These are phyloP conservation scores for Drosophila repletoides DNA, from an alignment of 1,140 invertebrate genomes.

Conservation along the genomic window DNA sequence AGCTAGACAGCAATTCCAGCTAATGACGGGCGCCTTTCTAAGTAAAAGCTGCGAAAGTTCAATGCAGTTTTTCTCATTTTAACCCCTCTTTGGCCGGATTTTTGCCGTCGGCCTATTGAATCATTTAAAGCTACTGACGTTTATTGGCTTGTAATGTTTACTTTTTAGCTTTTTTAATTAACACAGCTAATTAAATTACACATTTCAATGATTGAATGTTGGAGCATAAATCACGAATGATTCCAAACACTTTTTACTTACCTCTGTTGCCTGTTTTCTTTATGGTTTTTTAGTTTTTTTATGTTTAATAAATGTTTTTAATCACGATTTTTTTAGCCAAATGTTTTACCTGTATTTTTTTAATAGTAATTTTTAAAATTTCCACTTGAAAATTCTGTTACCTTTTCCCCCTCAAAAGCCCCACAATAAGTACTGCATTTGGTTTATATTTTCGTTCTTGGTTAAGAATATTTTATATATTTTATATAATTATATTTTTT, in stretches of 20 bases:
- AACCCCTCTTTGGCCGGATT: background rate
- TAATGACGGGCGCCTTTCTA: conserved; percentile 15
- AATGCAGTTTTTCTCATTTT: background rate
- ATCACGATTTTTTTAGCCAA: too few relatives aligned
- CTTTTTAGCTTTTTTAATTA: too few relatives aligned
- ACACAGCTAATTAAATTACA: too few relatives aligned
- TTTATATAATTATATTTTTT: conserved; percentile 68
- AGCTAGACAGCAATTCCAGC: background rate
- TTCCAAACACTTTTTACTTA: too few relatives aligned
- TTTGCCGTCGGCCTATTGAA: conserved; percentile 13
- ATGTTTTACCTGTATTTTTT: too few relatives aligned
- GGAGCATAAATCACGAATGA: too few relatives aligned
- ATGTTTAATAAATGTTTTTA: too few relatives aligned
- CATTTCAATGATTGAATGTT: too few relatives aligned
- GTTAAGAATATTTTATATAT: conserved; percentile 76
- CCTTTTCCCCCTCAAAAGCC: background rate
- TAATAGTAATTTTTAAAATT: background rate
- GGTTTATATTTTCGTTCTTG: conserved; percentile 45
- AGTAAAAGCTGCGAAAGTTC: conserved; percentile 18
- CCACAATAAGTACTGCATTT: conserved; percentile 4
- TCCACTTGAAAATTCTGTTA: background rate
- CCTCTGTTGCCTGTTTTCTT: too few relatives aligned
- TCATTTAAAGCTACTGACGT: too few relatives aligned
- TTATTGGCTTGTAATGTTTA: too few relatives aligned
- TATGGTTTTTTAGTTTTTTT: too few relatives aligned